Base-by-base conservation (phyloP, 2,113 vertebrate species). In the Brachionichthys hirsutus region DNA sequence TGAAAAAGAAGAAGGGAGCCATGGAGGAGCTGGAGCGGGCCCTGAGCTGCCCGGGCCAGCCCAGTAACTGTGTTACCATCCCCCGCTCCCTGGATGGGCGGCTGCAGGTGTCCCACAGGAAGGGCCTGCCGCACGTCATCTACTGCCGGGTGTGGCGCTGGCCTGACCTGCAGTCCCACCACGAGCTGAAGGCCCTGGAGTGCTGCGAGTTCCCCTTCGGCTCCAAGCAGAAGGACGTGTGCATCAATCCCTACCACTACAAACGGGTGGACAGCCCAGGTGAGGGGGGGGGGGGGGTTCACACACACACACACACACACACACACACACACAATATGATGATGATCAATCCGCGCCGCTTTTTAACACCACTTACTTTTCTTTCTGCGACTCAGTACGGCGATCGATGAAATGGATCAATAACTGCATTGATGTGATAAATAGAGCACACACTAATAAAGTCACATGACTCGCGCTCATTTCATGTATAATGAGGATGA, bases 201-300 rank as follows among this genome's bases (percentile, higher is more conserved):
- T 98, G 96, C 88, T 98, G 96, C 0, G 96, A 98, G 91, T 98
- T 93, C 78, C 96, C 96, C 2, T 98, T 98, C 1, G 96, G 96
- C 16, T 95, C 96, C 65, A 98, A 98, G 69, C 96, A 98, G 92
- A 98, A 98, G 89, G 96, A 98, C 35, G 96, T 98, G 70, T 98
- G 96, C 80, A 98, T 98, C 90, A 98, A 98, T 72, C 96, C 96
- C 55, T 98, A 98, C 89, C 96, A 98, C 91, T 98, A 98, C 77
- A 98, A 98, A 87, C 89, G 96, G 3, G 96, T 98, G 38, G 96
- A 98, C 74, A 98, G 96, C 83, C 96, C 96, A 57, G 96, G 96
- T 98, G 85, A 88, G 94, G 12, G 6, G 13, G 12, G 9, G 9
- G 12, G 9, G 36, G 36, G n/a, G n/a, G n/a, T n/a, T n/a, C n/a